Conservation (phyloP, 2,113 vertebrate genomes). For the Bubo bubo region DNA sequence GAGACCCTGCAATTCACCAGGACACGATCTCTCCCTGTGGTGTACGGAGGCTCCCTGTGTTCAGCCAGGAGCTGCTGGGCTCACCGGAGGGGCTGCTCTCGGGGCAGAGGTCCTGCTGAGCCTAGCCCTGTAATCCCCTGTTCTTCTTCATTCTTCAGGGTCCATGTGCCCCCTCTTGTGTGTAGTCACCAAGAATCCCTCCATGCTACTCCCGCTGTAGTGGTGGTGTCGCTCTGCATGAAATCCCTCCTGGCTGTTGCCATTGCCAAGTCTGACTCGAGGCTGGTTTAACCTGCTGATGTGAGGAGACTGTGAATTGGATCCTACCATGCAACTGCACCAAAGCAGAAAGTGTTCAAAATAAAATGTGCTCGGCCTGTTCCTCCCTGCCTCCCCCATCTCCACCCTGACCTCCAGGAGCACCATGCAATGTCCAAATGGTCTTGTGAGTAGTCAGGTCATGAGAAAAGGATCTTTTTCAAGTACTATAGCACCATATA, state of each 20-base stretch:
- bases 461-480: neutral
- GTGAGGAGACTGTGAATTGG: neutral
- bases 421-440: accelerated
- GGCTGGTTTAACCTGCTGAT: neutral
- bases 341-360: neutral
- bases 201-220: accelerated
- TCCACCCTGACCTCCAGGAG: neutral
- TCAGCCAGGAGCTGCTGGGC: neutral
- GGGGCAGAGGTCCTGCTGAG: neutral
- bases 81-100: accelerated
- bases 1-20: neutral
- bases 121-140: neutral
- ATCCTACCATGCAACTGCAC: neutral
- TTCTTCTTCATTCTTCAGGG: accelerated
- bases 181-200: neutral
- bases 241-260: neutral
- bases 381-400: neutral
- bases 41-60: neutral
- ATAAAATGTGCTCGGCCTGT: neutral
- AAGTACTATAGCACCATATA: neutral
- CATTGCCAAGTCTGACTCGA: accelerated
- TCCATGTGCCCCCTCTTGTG: accelerated
- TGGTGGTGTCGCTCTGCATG: accelerated
- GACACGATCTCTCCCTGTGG: accelerated
- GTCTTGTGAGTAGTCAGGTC: neutral